Conservation (phyloP, 1,140 invertebrate genomes). For the Drusus annulatus region DNA sequence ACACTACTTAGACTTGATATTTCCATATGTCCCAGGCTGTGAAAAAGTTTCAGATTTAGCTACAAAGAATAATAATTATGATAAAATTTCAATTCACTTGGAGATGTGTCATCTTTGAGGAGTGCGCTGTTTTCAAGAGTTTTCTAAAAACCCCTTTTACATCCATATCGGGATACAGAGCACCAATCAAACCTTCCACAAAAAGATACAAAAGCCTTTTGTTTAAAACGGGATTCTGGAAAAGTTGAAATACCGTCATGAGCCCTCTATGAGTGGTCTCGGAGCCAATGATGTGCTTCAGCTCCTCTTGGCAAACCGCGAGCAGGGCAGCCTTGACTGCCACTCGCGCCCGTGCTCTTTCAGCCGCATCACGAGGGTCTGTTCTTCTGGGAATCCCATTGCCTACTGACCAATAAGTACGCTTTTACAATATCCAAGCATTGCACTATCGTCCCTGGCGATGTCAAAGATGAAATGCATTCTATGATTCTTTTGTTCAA, state of each 20-base stretch:
- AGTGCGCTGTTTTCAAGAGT: conserved; percentile 35
- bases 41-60: too few relatives aligned
- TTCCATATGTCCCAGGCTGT: too few relatives aligned
- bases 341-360: conserved; percentile 85
- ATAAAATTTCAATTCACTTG: conserved; percentile 10
- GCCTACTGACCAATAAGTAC: conserved; percentile 87
- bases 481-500: conserved; percentile 92
- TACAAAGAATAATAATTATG: background rate
- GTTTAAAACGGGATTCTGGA: conserved; percentile 90
- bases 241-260: conserved; percentile 89
- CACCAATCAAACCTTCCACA: conserved; percentile 63
- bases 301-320: conserved; percentile 87
- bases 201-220: conserved; percentile 89
- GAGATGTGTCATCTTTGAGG: conserved; percentile 27
- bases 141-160: conserved; percentile 31
- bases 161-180: conserved; percentile 43
- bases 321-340: conserved; percentile 89
- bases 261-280: conserved; percentile 91
- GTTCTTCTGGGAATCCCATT: conserved; percentile 73
- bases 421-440: conserved; percentile 83
- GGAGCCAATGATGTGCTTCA: conserved; percentile 92
- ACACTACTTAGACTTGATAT: too few relatives aligned
- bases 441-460: conserved; percentile 90
- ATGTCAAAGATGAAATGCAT: conserved; percentile 90
- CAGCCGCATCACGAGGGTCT: conserved; percentile 78